Conservation (phyloP, 1,140 invertebrate species). For the Nephila pilipes region DNA sequence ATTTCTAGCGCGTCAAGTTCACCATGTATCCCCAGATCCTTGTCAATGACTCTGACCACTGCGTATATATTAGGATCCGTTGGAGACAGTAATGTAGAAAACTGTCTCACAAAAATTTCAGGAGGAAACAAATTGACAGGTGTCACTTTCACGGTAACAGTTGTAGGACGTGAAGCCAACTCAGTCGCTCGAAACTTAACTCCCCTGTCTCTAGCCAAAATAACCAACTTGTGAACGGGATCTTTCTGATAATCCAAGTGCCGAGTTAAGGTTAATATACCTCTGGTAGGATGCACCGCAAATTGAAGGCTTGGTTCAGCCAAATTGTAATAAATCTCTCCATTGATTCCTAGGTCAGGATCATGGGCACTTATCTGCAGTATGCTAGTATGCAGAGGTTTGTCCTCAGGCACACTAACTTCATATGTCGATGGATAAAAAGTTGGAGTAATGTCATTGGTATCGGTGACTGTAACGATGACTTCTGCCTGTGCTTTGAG, state of each 20-base stretch:
- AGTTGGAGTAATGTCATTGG: slow-evolving; percentile 94
- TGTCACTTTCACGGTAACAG: slow-evolving; percentile 88
- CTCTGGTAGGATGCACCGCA: slow-evolving; percentile 94
- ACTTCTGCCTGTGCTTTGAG: slow-evolving; percentile 84
- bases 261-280: slow-evolving; percentile 91
- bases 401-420: slow-evolving; percentile 93
- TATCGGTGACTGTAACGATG: slow-evolving; percentile 90
- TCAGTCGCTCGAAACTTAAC: slow-evolving; percentile 84
- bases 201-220: slow-evolving; percentile 92
- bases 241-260: slow-evolving; percentile 85
- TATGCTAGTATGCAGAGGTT: slow-evolving; percentile 87
- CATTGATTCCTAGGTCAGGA: slow-evolving; percentile 95
- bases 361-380: slow-evolving; percentile 88
- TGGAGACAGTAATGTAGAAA: slow-evolving; percentile 91
- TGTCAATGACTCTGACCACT: slow-evolving; percentile 91
- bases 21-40: slow-evolving; percentile 88
- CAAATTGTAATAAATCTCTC: slow-evolving; percentile 98
- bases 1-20: slow-evolving; percentile 92
- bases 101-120: slow-evolving; percentile 86
- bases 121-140: slow-evolving; percentile 93
- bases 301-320: slow-evolving; percentile 91
- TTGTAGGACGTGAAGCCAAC: slow-evolving; percentile 86
- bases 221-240: slow-evolving; percentile 84
- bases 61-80: slow-evolving; percentile 92
- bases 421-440: slow-evolving; percentile 94